Percentiles rank a stretch among this genome's conserved stretches.
These are phyloP conservation scores for Dendropsophus ebraccatus DNA, from an alignment of 2,113 vertebrate species.

Conservation along the genomic window DNA sequence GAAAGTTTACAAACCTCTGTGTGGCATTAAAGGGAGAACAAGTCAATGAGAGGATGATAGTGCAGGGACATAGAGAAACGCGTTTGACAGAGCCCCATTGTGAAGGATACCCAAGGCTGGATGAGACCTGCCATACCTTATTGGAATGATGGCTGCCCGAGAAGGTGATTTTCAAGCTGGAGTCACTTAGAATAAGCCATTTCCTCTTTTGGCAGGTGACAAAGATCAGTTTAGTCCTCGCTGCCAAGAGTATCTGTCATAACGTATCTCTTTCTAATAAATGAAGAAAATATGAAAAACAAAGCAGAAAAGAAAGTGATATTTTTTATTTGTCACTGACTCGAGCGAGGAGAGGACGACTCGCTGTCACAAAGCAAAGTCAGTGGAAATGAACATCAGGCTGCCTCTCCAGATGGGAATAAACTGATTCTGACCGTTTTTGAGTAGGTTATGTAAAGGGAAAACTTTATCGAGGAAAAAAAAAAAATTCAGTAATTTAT, in stretches of 20 bases:
- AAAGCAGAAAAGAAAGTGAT: constrained; percentile 42
- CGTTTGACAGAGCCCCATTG: constrained; percentile 71
- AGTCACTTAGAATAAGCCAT: constrained; percentile 77
- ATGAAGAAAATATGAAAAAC: constrained; percentile 56
- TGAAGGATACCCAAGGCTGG: constrained; percentile 74
- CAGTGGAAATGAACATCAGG: constrained; percentile 35
- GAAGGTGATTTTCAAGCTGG: constrained; percentile 80
- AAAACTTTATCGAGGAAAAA: background rate
- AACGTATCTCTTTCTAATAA: constrained; percentile 65
- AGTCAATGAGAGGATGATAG: constrained; percentile 58
- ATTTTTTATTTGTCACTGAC: constrained; percentile 36
- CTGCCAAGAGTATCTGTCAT: constrained; percentile 61
- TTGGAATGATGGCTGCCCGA: constrained; percentile 77
- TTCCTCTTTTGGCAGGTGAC: constrained; percentile 76
- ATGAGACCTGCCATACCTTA: constrained; percentile 79
- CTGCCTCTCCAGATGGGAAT: background rate
- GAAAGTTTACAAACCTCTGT: constrained; percentile 57
- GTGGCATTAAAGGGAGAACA: constrained; percentile 57
- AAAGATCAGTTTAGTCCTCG: constrained; percentile 61
- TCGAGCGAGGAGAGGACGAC: constrained; percentile 6
- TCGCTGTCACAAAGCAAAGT: background rate
- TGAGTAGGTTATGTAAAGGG: background rate
- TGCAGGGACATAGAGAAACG: constrained; percentile 60
- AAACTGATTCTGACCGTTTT: background rate
- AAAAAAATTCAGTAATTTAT: background rate